Evolutionary conservation across 53 echinoderm and acorn worm species (phyloP).

Genomic region (Holothuria scabra): DNA sequence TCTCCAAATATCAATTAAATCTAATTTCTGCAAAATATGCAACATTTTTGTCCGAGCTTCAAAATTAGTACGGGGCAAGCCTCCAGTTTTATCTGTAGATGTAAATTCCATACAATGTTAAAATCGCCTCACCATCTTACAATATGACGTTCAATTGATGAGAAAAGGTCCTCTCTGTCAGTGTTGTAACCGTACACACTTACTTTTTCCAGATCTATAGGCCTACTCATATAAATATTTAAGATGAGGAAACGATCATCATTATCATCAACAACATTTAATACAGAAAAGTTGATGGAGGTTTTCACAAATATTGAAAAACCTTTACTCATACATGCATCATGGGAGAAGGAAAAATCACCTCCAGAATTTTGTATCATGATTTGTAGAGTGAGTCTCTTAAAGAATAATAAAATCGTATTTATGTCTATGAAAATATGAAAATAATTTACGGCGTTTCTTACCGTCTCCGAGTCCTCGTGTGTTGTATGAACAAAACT

Average conservation of each 20-base stretch:
- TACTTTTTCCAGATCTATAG: conserved; percentile 14
- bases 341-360: conserved; percentile 39
- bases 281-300: conserved; percentile 17
- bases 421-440: conserved; percentile 43
- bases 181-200: conserved; percentile 50
- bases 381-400: too few relatives aligned
- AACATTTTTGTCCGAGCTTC: too few relatives aligned
- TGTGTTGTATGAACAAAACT: too few relatives aligned
- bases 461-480: conserved; percentile 19
- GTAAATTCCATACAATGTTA: neutral
- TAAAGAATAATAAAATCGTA: conserved; percentile 51
- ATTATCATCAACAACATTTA: conserved; percentile 44
- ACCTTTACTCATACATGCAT: conserved; percentile 30
- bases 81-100: conserved; percentile 15
- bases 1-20: too few relatives aligned
- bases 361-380: conserved; percentile 48
- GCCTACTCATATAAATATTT: conserved; percentile 16
- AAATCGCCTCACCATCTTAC: neutral
- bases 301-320: conserved; percentile 44
- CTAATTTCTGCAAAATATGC: too few relatives aligned
- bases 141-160: too few relatives aligned
- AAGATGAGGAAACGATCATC: conserved; percentile 52
- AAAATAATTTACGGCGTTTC: too few relatives aligned
- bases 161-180: conserved; percentile 26
- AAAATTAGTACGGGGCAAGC: neutral